phyloP scores from a whole-genome alignment of 2,888 invertebrate genomes.

The Pardosa pseudoannulata region DNA sequence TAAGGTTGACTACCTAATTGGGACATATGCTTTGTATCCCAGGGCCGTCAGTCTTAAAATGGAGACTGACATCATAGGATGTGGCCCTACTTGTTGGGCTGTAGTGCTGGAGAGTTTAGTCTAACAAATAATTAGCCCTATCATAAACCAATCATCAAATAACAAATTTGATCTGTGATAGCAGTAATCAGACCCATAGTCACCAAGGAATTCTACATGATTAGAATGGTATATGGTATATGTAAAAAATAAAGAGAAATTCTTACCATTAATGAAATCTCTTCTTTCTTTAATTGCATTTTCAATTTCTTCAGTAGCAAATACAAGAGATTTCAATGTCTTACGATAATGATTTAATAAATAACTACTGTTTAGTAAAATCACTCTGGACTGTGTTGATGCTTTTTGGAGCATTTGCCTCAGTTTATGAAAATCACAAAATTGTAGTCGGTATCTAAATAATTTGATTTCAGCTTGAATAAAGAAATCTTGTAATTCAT shows the following conservation, averaged over 20 bases:
- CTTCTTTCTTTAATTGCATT: not conserved
- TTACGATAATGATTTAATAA: slow-evolving; percentile 12
- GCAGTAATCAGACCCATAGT: too few relatives aligned
- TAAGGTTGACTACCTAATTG: too few relatives aligned
- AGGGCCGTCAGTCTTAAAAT: too few relatives aligned
- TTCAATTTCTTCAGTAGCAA: slow-evolving; percentile 6
- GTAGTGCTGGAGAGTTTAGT: too few relatives aligned
- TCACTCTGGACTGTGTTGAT: not conserved
- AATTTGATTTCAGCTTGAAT: slow-evolving; percentile 54
- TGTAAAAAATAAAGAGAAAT: not conserved
- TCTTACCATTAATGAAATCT: slow-evolving; percentile 16
- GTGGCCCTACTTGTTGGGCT: too few relatives aligned
- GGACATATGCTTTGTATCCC: too few relatives aligned
- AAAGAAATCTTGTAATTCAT: slow-evolving; percentile 24
- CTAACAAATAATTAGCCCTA: too few relatives aligned
- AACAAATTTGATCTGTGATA: too few relatives aligned
- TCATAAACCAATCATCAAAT: too few relatives aligned
- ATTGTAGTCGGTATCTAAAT: slow-evolving; percentile 49
- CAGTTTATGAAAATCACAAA: slow-evolving; percentile 33
- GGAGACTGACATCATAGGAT: too few relatives aligned
- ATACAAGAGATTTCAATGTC: slow-evolving; percentile 10
- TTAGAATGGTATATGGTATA: not conserved
- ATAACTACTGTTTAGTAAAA: not conserved
- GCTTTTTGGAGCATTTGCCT: slow-evolving; percentile 6
- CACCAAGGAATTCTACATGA: too few relatives aligned